phyloP scores from a whole-genome alignment of 35 echinoderm and acorn worm genomes.

The Heliocidaris erythrogramma region DNA sequence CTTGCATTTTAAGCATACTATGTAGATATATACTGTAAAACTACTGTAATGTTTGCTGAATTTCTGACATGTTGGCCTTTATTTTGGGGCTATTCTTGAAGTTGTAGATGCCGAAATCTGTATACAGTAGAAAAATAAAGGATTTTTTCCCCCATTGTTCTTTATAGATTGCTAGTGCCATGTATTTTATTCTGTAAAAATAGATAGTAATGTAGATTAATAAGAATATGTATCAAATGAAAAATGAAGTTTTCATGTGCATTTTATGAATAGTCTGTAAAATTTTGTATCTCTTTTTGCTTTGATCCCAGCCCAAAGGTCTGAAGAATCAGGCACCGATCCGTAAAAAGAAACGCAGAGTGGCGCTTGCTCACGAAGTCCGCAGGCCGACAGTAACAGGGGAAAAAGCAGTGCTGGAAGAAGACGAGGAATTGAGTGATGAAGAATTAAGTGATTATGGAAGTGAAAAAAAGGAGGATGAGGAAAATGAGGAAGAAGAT shows the following conservation, averaged over 20 bases:
- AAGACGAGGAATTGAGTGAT: not conserved
- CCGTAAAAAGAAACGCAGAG: slow-evolving; percentile 7
- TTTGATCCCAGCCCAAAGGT: not conserved
- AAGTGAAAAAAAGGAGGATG: not conserved
- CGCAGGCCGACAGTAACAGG: not conserved
- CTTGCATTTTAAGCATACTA: too few relatives aligned
- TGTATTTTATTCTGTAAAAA: too few relatives aligned
- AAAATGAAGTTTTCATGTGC: not conserved
- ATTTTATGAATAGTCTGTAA: not conserved
- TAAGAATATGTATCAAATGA: too few relatives aligned
- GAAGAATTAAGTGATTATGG: not conserved
- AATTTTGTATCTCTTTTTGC: not conserved
- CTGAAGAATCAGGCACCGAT: not conserved
- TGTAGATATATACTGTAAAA: too few relatives aligned
- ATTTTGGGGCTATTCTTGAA: too few relatives aligned
- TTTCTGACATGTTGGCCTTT: too few relatives aligned
- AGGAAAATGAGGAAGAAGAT: slow-evolving; percentile 34
- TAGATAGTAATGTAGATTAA: too few relatives aligned
- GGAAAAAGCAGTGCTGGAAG: not conserved
- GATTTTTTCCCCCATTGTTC: too few relatives aligned
- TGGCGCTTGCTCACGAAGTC: not conserved
- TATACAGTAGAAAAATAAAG: too few relatives aligned
- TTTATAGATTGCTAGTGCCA: too few relatives aligned
- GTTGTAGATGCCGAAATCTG: too few relatives aligned
- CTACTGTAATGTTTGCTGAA: too few relatives aligned